phyloP scores from a whole-genome alignment of 30 jellyfish, hydroid and myxozoan genomes.

The Hydractinia echinata region DNA sequence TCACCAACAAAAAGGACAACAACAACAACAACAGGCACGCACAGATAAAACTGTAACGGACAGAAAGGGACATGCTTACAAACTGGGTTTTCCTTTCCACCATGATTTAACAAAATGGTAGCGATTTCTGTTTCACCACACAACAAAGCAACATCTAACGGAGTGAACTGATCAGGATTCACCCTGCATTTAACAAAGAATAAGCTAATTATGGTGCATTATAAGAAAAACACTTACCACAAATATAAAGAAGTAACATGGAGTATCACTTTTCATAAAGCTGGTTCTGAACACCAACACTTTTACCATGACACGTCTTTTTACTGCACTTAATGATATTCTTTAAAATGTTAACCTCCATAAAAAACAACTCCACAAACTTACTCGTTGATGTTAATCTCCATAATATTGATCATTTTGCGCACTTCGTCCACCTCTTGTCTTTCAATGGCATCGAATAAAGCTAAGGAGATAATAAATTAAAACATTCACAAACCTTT shows the following conservation, averaged over 20 bases:
- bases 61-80: slow-evolving; percentile 33
- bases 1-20: too few relatives aligned
- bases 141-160: slow-evolving; percentile 87
- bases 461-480: slow-evolving; percentile 54
- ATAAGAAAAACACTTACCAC: background rate
- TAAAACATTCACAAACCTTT: too few relatives aligned
- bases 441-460: slow-evolving; percentile 91
- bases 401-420: slow-evolving; percentile 40
- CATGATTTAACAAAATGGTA: slow-evolving; percentile 54
- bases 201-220: background rate
- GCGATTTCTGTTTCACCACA: slow-evolving; percentile 71
- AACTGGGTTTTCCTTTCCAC: slow-evolving; percentile 84
- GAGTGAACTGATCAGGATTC: slow-evolving; percentile 78
- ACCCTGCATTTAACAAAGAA: slow-evolving; percentile 29
- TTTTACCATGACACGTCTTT: too few relatives aligned
- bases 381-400: slow-evolving; percentile 74
- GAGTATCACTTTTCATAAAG: too few relatives aligned
- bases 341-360: too few relatives aligned
- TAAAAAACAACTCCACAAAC: slow-evolving; percentile 13
- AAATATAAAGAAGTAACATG: background rate
- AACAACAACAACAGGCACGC: too few relatives aligned
- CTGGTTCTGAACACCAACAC: too few relatives aligned
- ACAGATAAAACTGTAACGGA: too few relatives aligned
- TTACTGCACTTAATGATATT: too few relatives aligned
- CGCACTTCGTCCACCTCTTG: slow-evolving; percentile 72